Conservation (phyloP, 1,140 invertebrate species). For the Drosophila nannoptera region DNA sequence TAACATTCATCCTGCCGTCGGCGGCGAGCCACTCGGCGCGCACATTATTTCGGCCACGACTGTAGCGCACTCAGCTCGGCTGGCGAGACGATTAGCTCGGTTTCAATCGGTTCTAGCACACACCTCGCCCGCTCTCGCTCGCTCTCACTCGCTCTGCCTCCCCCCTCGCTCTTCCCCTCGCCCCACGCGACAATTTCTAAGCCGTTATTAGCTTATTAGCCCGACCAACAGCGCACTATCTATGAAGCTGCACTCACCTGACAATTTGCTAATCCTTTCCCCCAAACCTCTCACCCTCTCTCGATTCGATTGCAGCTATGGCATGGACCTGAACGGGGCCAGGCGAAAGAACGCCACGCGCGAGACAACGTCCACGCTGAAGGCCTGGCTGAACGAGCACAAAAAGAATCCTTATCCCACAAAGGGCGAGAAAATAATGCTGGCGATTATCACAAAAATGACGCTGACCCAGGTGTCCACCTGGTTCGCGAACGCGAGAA, state of each 20-base stretch:
- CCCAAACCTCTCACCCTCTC: conserved; percentile 3
- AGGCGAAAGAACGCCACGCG: conserved; percentile 97
- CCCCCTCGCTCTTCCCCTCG: too few species aligned
- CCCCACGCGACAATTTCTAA: too few species aligned
- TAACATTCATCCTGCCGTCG: too few species aligned
- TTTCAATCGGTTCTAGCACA: too few species aligned
- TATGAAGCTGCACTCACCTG: background rate
- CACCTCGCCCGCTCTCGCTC: too few species aligned
- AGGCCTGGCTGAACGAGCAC: conserved; percentile 99
- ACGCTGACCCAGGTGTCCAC: conserved; percentile 98
- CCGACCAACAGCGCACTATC: background rate
- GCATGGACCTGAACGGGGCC: conserved; percentile 93
- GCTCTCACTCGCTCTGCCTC: too few species aligned
- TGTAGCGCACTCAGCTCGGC: background rate
- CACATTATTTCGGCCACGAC: conserved; percentile 17
- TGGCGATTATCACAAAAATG: conserved; percentile 99
- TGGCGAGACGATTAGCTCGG: too few species aligned
- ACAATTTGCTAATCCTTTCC: conserved; percentile 2
- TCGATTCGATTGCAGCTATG: conserved; percentile 85
- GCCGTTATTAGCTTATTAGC: background rate
- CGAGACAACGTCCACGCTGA: conserved; percentile 97
- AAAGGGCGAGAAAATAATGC: conserved; percentile 99
- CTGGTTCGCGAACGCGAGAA: conserved; percentile 98
- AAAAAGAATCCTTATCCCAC: conserved; percentile 99
- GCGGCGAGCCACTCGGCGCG: background rate